These are phyloP conservation scores for Ophion ellenae DNA, from an alignment of 2,888 invertebrate genomes.

Conservation along the genomic window DNA sequence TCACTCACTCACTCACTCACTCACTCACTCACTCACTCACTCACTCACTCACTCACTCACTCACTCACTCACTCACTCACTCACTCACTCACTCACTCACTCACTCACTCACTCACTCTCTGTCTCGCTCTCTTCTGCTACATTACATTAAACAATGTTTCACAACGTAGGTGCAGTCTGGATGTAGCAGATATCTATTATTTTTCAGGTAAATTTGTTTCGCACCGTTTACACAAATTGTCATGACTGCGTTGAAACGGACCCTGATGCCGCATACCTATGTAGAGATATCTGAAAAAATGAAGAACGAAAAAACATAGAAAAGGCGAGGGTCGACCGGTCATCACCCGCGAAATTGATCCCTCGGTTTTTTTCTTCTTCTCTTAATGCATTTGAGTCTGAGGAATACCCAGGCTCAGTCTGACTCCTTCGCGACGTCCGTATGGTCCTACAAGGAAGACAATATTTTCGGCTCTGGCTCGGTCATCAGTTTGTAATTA, in stretches of 20 bases:
- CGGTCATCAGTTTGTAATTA: constrained; percentile 83
- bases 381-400: constrained; percentile 66
- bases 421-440: constrained; percentile 50
- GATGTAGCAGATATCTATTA: constrained; percentile 11
- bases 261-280: neutral
- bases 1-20: too few species aligned
- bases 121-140: neutral
- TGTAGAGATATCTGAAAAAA: constrained; percentile 30
- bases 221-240: constrained; percentile 31
- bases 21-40: too few species aligned
- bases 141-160: constrained; percentile 48
- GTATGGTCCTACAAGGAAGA: constrained; percentile 74
- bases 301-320: constrained; percentile 19
- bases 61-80: too few species aligned
- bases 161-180: constrained; percentile 49
- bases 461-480: constrained; percentile 82
- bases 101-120: too few species aligned
- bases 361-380: constrained; percentile 66
- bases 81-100: too few species aligned
- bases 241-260: constrained; percentile 26
- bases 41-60: too few species aligned
- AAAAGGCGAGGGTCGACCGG: constrained; percentile 62
- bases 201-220: constrained; percentile 28
- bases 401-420: constrained; percentile 43
- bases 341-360: constrained; percentile 68